A percentile compares a stretch with the other conserved stretches of the same genome.
These are phyloP conservation scores for Dermochelys coriacea DNA, from an alignment of 2,797 vertebrate genomes.

Conservation along the genomic window DNA sequence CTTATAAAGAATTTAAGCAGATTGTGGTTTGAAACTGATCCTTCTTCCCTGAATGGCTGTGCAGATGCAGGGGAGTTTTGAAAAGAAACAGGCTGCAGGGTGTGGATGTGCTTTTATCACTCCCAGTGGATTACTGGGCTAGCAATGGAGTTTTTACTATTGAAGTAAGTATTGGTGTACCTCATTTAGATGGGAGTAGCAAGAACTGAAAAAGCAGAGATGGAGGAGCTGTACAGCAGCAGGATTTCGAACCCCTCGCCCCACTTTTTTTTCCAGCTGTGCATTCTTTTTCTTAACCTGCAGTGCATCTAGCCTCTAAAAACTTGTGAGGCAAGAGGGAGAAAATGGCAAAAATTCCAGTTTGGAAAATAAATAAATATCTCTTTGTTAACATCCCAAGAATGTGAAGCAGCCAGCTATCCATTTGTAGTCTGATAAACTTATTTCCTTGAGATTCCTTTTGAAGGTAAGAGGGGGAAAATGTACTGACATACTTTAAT, in stretches of 20 bases:
- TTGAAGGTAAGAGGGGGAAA: slow-evolving; percentile 11
- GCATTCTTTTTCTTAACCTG: not conserved
- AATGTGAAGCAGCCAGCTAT: slow-evolving; percentile 41
- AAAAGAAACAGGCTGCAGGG: slow-evolving; percentile 13
- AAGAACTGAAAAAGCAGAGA: slow-evolving; percentile 38
- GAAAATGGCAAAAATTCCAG: slow-evolving; percentile 3
- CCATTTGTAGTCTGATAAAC: slow-evolving; percentile 52
- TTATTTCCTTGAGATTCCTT: slow-evolving; percentile 49
- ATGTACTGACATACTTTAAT: slow-evolving; percentile 21
- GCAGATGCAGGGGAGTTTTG: slow-evolving; percentile 16
- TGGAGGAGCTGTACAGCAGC: not conserved
- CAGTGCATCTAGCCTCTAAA: slow-evolving; percentile 5
- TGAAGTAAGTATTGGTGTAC: slow-evolving; percentile 32
- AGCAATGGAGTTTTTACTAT: slow-evolving; percentile 25
- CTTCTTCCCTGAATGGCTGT: slow-evolving; percentile 42
- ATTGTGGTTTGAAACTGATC: slow-evolving; percentile 55
- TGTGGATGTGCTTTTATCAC: not conserved
- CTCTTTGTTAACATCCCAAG: slow-evolving; percentile 37
- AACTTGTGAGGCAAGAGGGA: not conserved
- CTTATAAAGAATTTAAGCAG: slow-evolving; percentile 54
- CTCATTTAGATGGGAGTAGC: not conserved
- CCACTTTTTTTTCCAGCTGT: not conserved
- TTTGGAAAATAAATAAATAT: slow-evolving; percentile 49
- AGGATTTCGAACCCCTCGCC: not conserved
- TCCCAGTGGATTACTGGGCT: not conserved